Percentiles rank a stretch among this genome's conserved stretches.
Conservation (phyloP, 2,888 invertebrate genomes). For the Epistrophe eligans region DNA sequence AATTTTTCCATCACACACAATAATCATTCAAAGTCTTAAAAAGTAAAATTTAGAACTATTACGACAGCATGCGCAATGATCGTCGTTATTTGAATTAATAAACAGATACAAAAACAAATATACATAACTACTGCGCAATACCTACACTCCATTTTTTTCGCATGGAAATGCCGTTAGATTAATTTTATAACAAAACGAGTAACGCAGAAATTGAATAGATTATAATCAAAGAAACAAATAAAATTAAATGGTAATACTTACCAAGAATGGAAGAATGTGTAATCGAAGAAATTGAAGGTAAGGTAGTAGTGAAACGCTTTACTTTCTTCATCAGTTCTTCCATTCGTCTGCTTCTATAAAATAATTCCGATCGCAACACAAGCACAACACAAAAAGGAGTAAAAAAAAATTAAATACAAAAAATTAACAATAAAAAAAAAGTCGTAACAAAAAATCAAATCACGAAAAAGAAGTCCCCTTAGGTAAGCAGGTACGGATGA, state of each 20-base stretch:
- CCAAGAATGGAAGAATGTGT: not conserved
- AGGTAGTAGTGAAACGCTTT: not conserved
- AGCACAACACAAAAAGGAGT: not conserved
- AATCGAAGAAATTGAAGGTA: not conserved
- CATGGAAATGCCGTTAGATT: constrained; percentile 49
- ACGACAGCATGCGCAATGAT: constrained; percentile 8
- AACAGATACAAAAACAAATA: constrained; percentile 18
- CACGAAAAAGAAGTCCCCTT: not conserved
- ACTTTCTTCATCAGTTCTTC: not conserved
- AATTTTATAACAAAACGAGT: constrained; percentile 13
- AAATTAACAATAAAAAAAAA: not conserved
- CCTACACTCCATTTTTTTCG: constrained; percentile 2
- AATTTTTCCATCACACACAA: not conserved
- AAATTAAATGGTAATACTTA: not conserved
- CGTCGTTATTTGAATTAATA: not conserved
- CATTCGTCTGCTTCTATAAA: not conserved
- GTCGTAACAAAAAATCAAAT: not conserved
- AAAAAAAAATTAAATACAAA: not conserved
- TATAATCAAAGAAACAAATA: constrained; percentile 40
- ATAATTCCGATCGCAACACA: not conserved
- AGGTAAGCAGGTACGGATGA: too few relatives aligned
- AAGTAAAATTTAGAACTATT: constrained; percentile 58
- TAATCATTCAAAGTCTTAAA: constrained; percentile 21
- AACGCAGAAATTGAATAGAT: constrained; percentile 45
- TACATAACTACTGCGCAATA: constrained; percentile 48